phyloP scores from a whole-genome alignment of 2,797 vertebrate genomes.

The Alfaro cultratus region DNA sequence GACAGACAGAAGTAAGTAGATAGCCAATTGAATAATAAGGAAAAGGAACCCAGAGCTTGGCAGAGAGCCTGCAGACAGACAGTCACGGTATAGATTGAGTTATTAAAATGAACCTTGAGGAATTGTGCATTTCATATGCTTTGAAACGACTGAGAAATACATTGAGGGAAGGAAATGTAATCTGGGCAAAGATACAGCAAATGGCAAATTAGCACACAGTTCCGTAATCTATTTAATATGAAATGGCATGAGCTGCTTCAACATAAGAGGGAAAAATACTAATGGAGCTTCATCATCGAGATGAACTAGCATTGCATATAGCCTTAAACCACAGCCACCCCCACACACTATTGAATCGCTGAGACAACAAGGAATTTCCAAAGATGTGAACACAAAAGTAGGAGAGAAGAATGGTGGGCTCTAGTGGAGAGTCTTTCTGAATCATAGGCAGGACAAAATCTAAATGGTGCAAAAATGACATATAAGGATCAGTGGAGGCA shows the following conservation, averaged over 20 bases:
- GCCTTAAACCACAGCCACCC: not conserved
- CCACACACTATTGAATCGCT: not conserved
- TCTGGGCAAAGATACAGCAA: not conserved
- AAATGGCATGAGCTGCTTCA: not conserved
- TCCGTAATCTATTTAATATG: conserved; percentile 6
- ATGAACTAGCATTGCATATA: conserved; percentile 4
- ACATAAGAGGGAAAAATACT: not conserved
- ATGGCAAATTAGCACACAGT: not conserved
- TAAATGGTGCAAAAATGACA: conserved; percentile 4
- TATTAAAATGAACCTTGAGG: conserved; percentile 5
- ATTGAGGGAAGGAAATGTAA: not conserved
- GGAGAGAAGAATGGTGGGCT: not conserved
- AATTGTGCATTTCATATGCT: not conserved
- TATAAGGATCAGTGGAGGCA: not conserved
- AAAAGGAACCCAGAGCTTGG: conserved; percentile 8
- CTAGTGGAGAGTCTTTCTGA: not conserved
- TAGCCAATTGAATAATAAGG: conserved; percentile 30
- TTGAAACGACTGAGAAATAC: not conserved
- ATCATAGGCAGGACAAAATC: not conserved
- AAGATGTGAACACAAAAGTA: not conserved
- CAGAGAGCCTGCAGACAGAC: conserved; percentile 23
- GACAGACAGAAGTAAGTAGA: conserved; percentile 3
- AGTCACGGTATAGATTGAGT: conserved; percentile 13
- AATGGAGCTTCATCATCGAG: not conserved
- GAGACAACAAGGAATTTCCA: not conserved